A percentile compares a stretch with the other conserved stretches of the same genome.
Conservation (phyloP, 1,140 invertebrate genomes). For the Araneus ventricosus region DNA sequence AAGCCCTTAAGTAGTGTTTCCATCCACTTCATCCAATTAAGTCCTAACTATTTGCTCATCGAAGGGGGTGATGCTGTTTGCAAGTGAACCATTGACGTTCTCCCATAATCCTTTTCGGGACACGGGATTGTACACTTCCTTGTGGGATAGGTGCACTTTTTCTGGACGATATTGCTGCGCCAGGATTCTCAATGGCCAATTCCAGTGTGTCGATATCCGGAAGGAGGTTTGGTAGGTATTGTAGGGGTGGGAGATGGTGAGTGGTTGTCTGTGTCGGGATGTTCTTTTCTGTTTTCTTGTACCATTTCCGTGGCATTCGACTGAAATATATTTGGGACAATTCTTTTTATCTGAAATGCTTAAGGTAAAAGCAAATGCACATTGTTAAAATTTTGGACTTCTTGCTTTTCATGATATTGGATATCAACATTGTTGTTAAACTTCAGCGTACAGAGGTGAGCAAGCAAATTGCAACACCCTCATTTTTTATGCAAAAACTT, state of each 20-base stretch:
- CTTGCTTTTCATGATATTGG: too few relatives aligned
- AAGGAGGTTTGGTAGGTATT: neutral
- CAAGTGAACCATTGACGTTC: neutral
- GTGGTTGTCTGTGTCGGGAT: neutral
- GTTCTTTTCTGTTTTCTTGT: neutral
- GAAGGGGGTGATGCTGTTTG: slow-evolving; percentile 24
- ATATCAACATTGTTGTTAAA: too few relatives aligned
- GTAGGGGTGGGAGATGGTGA: neutral
- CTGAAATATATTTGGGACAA: neutral
- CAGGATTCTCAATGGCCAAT: neutral
- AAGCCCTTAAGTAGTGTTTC: slow-evolving; percentile 55
- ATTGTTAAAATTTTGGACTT: too few relatives aligned
- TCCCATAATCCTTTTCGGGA: slow-evolving; percentile 6
- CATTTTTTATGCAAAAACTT: too few relatives aligned
- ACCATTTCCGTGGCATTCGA: neutral
- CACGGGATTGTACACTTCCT: slow-evolving; percentile 23
- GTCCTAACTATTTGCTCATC: slow-evolving; percentile 62
- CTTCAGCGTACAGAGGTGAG: too few relatives aligned
- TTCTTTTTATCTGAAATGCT: too few relatives aligned
- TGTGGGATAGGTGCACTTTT: neutral
- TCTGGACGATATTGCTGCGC: neutral
- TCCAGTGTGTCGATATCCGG: neutral
- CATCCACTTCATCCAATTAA: slow-evolving; percentile 62
- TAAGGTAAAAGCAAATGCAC: too few relatives aligned
- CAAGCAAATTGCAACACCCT: too few relatives aligned